Percentiles rank a stretch among this genome's conserved stretches.
phyloP scores from a whole-genome alignment of 2,888 invertebrate genomes.

The Protodeltote pygarga region DNA sequence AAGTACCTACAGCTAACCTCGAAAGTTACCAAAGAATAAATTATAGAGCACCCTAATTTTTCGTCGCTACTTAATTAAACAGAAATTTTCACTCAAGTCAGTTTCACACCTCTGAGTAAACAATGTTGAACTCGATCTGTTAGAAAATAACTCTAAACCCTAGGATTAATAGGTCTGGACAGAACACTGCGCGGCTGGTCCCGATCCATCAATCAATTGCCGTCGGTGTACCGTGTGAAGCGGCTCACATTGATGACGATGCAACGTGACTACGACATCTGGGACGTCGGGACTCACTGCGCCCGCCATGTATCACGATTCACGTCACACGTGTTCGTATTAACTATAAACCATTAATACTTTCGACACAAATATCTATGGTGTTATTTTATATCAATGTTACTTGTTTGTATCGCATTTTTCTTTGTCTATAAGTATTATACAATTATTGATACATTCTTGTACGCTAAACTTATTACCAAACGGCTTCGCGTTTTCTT shows the following conservation, averaged over 20 bases:
- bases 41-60: too few relatives aligned
- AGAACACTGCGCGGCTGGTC: constrained; percentile 16
- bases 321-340: constrained; percentile 25
- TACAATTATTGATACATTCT: too few relatives aligned
- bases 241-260: constrained; percentile 44
- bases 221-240: constrained; percentile 42
- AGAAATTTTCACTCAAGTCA: neutral
- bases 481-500: too few relatives aligned
- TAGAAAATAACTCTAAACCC: constrained; percentile 24
- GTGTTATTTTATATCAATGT: neutral
- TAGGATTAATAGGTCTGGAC: constrained; percentile 38
- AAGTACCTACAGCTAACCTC: too few relatives aligned
- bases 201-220: constrained; percentile 42
- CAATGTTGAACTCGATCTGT: constrained; percentile 20
- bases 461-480: too few relatives aligned
- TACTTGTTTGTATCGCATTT: neutral
- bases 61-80: too few relatives aligned
- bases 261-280: constrained; percentile 46
- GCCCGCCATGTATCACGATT: constrained; percentile 35
- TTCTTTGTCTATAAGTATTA: too few relatives aligned
- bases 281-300: constrained; percentile 15
- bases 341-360: constrained; percentile 15
- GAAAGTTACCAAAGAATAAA: too few relatives aligned
- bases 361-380: neutral
- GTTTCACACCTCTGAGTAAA: constrained; percentile 6